These are phyloP conservation scores for Dryas iulia DNA, from an alignment of 1,140 invertebrate genomes.

Conservation along the genomic window DNA sequence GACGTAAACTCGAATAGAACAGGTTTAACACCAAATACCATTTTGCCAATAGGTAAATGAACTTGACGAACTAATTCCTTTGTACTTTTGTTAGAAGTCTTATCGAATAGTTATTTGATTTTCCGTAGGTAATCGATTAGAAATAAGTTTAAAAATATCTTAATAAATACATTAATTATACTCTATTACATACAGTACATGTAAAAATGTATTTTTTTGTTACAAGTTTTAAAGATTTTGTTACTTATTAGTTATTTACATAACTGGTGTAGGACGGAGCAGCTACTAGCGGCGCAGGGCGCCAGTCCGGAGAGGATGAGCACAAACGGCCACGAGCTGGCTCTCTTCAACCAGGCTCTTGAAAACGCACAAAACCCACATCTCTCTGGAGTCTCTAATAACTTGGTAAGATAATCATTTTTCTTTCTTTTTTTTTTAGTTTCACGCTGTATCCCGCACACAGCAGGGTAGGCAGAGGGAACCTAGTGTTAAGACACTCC, in stretches of 20 bases:
- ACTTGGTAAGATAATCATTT: conserved; percentile 63
- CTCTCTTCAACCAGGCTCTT: conserved; percentile 87
- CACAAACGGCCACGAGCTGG: conserved; percentile 82
- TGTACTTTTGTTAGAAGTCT: not conserved
- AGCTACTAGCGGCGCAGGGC: conserved; percentile 59
- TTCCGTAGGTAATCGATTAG: too few relatives aligned
- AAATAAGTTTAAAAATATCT: too few relatives aligned
- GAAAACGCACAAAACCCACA: conserved; percentile 81
- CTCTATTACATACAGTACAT: too few relatives aligned
- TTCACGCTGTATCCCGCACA: too few relatives aligned
- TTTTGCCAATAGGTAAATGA: conserved; percentile 4
- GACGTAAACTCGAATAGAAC: conserved; percentile 1
- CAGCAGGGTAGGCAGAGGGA: too few relatives aligned
- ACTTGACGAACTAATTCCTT: conserved; percentile 4
- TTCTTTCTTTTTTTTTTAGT: too few relatives aligned
- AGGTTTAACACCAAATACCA: conserved; percentile 3
- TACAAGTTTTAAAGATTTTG: not conserved
- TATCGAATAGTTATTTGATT: not conserved
- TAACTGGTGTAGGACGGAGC: conserved; percentile 68
- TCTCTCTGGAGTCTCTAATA: conserved; percentile 62
- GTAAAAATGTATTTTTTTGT: not conserved
- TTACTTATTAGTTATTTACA: conserved; percentile 31
- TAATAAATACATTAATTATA: too few relatives aligned
- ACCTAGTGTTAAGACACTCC: too few relatives aligned
- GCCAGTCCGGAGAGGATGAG: conserved; percentile 70